Evolutionary conservation across 2,113 vertebrate species (phyloP), one percentile per base, ranked within the genome.

Genomic region (Panthera tigris): DNA sequence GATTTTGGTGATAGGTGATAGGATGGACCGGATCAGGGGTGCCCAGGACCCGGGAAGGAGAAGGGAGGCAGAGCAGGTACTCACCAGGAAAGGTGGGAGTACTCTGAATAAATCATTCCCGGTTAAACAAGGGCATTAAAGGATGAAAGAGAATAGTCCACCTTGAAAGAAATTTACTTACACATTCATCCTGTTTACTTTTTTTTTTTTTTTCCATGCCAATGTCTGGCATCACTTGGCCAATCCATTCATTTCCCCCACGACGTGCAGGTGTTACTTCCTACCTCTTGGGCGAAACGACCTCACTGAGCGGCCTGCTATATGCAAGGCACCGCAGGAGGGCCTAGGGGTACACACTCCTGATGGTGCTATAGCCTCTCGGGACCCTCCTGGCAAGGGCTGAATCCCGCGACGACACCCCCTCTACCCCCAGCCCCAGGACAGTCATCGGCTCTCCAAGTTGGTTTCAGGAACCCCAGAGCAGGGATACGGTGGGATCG

Each of bases 381-480:
- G 27, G n/a, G 25, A 41, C 45, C 21, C 1, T 3, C 50, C 3
- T 19, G 16, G 63, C n/a, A 41, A 71, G 23, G 31, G 36, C 66
- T 82, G 7, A 8, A 39, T 55, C 13, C 36, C 25, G 2, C 4
- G 11, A 76, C 9, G 39, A 73, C 15, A 15, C 0, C 36, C 18
- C 21, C 33, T n/a, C 5, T 7, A 11, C 1, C 25, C 23, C 0
- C 25, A 65, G 48, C 41, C 68, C n/a, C 0, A 0, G 13, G 27
- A 45, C 5, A 50, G 63, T 18, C n/a, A 8, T 6, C 65, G 50
- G 61, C 39, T 48, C 23, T 66, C 39, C 25, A 29, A 3, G 29
- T 31, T 9, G 65, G 23, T 73, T 88, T 86, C 45, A 23, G 57
- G 41, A 66, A 15, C 14, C 1, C n/a, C 6, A 19, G 76, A 15